These are phyloP conservation scores for Malurus melanocephalus DNA, from an alignment of 2,113 vertebrate species.

Conservation along the genomic window DNA sequence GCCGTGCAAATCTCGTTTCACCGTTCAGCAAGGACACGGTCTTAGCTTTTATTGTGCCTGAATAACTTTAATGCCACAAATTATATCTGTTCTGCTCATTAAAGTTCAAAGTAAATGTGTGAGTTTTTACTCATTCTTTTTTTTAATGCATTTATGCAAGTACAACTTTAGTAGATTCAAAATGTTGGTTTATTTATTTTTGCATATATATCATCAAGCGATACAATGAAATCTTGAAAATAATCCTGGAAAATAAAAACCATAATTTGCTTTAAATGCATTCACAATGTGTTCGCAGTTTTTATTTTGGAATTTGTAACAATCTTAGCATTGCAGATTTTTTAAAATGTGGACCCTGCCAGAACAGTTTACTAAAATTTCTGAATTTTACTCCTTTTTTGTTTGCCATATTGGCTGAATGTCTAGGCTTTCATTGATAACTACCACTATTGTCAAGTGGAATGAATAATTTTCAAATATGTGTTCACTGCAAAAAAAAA, in stretches of 20 bases:
- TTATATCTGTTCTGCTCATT: constrained; percentile 44
- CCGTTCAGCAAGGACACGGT: constrained; percentile 42
- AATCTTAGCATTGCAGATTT: neutral
- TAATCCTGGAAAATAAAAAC: neutral
- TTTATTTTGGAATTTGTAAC: neutral
- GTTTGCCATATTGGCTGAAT: neutral
- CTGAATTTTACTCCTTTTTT: neutral
- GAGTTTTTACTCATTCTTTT: neutral
- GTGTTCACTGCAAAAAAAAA: neutral
- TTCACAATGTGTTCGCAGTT: neutral
- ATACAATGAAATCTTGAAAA: neutral
- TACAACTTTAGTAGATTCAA: neutral
- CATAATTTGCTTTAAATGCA: neutral
- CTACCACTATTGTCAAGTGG: neutral
- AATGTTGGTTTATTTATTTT: neutral
- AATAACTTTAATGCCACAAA: constrained; percentile 47
- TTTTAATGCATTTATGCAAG: neutral
- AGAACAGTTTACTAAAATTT: neutral
- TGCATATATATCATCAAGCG: neutral
- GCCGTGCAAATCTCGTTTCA: constrained; percentile 59
- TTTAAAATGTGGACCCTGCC: neutral
- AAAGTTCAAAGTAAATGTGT: constrained; percentile 26
- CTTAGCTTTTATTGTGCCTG: constrained; percentile 50
- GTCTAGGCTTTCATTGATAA: neutral
- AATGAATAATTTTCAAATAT: neutral